phyloP scores from a whole-genome alignment of 2,113 vertebrate species.

The Notarius lentiginosus region DNA sequence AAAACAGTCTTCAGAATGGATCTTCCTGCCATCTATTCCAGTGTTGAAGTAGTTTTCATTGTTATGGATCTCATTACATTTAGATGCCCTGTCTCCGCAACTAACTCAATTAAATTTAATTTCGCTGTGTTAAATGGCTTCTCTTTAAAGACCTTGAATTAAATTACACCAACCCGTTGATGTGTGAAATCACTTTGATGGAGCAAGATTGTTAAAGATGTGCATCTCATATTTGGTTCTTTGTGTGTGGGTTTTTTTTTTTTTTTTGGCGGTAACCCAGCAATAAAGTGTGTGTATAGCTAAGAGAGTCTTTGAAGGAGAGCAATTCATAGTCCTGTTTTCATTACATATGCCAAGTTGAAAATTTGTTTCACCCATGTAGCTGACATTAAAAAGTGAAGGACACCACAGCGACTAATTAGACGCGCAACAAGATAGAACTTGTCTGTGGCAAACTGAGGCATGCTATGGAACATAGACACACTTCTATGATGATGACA shows the following conservation, averaged over 20 bases:
- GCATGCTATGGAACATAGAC: not conserved
- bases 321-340: not conserved
- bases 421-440: not conserved
- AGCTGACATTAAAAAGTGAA: not conserved
- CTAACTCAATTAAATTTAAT: conserved; percentile 51
- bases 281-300: not conserved
- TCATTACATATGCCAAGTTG: conserved; percentile 2
- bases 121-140: conserved; percentile 45
- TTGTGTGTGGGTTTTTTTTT: conserved; percentile 13
- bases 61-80: conserved; percentile 52
- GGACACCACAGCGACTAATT: not conserved
- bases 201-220: conserved; percentile 10
- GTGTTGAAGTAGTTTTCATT: conserved; percentile 20
- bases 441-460: not conserved
- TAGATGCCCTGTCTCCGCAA: conserved; percentile 35
- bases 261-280: conserved; percentile 26
- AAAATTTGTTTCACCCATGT: conserved; percentile 12
- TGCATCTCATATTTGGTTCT: not conserved
- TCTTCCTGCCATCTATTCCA: not conserved
- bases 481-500: not conserved
- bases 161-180: conserved; percentile 48
- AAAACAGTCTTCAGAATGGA: conserved; percentile 2
- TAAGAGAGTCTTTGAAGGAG: conserved; percentile 21
- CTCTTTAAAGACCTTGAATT: conserved; percentile 48
- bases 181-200: conserved; percentile 48